Evolutionary conservation across 2,888 invertebrate species (phyloP).

Genomic region (Mayetiola destructor): DNA sequence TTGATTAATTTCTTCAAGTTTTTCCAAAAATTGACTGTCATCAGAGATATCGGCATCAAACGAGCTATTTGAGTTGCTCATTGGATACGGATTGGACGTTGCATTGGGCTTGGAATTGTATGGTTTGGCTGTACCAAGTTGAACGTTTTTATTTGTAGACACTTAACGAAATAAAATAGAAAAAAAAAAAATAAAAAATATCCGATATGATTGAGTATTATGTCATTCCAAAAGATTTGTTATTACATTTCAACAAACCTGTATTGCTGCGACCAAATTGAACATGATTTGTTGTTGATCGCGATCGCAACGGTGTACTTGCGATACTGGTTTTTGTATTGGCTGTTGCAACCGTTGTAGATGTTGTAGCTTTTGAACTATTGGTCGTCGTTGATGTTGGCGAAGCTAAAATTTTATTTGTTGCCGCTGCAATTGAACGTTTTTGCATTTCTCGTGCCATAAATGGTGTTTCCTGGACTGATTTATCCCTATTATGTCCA

Average conservation of each 20-base stretch:
- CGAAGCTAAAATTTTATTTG: not conserved
- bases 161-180: too few relatives aligned
- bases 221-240: too few relatives aligned
- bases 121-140: constrained; percentile 16
- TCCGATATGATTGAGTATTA: too few relatives aligned
- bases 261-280: not conserved
- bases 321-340: constrained; percentile 46
- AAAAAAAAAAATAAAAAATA: too few relatives aligned
- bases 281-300: not conserved
- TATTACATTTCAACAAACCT: too few relatives aligned
- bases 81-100: not conserved
- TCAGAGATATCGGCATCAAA: constrained; percentile 13
- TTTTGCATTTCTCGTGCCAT: constrained; percentile 12
- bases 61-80: constrained; percentile 13
- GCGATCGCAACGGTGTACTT: constrained; percentile 35
- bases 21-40: constrained; percentile 6
- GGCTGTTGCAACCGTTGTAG: constrained; percentile 23
- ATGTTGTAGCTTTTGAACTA: not conserved
- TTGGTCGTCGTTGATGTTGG: not conserved
- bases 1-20: not conserved
- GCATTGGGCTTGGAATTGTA: constrained; percentile 17
- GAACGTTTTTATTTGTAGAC: constrained; percentile 13
- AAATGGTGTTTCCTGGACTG: not conserved
- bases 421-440: not conserved
- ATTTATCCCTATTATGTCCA: constrained; percentile 23